Evolutionary conservation across 2,113 vertebrate genomes (phyloP).

Genomic region (Cebus imitator): DNA sequence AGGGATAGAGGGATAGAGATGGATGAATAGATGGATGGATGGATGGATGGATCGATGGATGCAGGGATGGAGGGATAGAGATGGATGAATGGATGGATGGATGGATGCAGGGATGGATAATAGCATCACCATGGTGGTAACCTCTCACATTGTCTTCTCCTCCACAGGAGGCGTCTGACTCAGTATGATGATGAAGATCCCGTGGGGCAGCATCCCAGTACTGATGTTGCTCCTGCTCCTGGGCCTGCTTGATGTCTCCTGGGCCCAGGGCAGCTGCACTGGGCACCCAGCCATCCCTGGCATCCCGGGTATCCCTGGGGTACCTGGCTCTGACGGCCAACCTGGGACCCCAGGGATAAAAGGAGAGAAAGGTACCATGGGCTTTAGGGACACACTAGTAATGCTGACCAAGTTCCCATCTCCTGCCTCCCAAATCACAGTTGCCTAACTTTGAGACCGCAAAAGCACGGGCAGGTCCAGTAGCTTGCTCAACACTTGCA

Average conservation of each 20-base stretch:
- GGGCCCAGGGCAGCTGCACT: slow-evolving; percentile 72
- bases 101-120: no score
- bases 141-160: background rate
- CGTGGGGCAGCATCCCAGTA: accelerated
- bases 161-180: slow-evolving; percentile 32
- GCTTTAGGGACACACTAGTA: background rate
- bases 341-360: slow-evolving; percentile 85
- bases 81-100: no score
- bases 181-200: slow-evolving; percentile 20
- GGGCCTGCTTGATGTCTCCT: slow-evolving; percentile 53
- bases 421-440: background rate
- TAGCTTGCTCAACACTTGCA: background rate
- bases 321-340: slow-evolving; percentile 83
- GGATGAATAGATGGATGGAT: background rate
- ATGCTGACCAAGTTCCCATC: background rate
- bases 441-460: background rate
- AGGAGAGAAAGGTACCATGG: slow-evolving; percentile 85
- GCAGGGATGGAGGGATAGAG: no score
- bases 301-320: slow-evolving; percentile 86
- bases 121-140: background rate
- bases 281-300: slow-evolving; percentile 79
- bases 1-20: background rate
- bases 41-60: accelerated
- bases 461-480: background rate
- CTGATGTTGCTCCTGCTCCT: slow-evolving; percentile 43